A percentile compares a stretch with the other conserved stretches of the same genome.
These are phyloP conservation scores for Lagocephalus sceleratus DNA, from an alignment of 2,797 vertebrate species.

Conservation along the genomic window DNA sequence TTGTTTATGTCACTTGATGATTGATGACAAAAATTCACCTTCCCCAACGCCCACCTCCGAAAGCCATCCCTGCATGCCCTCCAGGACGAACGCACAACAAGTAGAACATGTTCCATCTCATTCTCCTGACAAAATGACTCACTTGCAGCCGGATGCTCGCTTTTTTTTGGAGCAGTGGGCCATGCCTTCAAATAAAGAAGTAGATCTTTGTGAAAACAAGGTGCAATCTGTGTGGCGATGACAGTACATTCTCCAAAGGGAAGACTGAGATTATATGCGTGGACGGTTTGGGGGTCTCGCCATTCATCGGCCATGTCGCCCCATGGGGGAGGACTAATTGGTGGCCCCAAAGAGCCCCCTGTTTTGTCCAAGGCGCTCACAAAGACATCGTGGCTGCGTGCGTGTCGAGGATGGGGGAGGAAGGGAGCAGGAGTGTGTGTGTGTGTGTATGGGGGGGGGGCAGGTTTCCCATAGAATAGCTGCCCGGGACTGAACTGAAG, in stretches of 20 bases:
- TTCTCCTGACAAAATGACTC: slow-evolving; percentile 59
- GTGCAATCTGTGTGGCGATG: slow-evolving; percentile 61
- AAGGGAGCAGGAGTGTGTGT: slow-evolving; percentile 34
- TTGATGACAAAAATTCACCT: slow-evolving; percentile 70
- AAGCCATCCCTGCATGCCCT: slow-evolving; percentile 30
- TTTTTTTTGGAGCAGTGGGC: slow-evolving; percentile 51
- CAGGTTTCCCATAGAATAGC: slow-evolving; percentile 69
- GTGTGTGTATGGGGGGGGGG: slow-evolving; percentile 15
- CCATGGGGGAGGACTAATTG: slow-evolving; percentile 83
- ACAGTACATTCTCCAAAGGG: slow-evolving; percentile 51
- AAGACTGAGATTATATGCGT: slow-evolving; percentile 69
- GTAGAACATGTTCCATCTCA: slow-evolving; percentile 52
- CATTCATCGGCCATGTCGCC: slow-evolving; percentile 76
- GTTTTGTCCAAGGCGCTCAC: slow-evolving; percentile 70
- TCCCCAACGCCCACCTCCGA: slow-evolving; percentile 22
- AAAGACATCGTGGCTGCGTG: slow-evolving; percentile 69
- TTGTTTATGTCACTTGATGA: slow-evolving; percentile 66
- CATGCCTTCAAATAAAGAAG: slow-evolving; percentile 61
- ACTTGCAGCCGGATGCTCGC: slow-evolving; percentile 59
- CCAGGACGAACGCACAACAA: slow-evolving; percentile 36
- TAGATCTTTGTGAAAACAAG: slow-evolving; percentile 54
- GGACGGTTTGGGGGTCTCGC: slow-evolving; percentile 70
- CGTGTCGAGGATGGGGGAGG: slow-evolving; percentile 48
- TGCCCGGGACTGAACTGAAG: slow-evolving; percentile 50
- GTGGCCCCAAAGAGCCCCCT: slow-evolving; percentile 72